phyloP scores from a whole-genome alignment of 2,113 vertebrate species.

The Colaptes auratus region DNA sequence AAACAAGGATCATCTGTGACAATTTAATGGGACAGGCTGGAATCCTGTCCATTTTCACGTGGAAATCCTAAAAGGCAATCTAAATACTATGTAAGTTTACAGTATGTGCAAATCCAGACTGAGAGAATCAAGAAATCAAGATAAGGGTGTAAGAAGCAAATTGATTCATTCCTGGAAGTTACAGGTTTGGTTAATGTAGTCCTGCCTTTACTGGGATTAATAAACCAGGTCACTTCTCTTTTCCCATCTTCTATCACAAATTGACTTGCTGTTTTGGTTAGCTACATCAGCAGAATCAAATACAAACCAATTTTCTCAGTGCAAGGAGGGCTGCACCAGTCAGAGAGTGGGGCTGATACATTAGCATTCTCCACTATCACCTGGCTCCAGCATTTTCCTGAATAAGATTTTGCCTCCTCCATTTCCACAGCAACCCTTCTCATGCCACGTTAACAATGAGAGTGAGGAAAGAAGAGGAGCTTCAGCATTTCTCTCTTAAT shows the following conservation, averaged over 20 bases:
- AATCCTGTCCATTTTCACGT: background rate
- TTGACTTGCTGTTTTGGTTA: conserved; percentile 30
- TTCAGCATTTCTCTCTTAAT: background rate
- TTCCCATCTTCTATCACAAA: conserved; percentile 27
- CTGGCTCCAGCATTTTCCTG: background rate
- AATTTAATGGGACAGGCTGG: background rate
- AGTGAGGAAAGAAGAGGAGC: background rate
- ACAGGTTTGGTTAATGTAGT: background rate
- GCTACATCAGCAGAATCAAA: conserved; percentile 42
- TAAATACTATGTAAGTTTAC: background rate
- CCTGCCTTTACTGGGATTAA: background rate
- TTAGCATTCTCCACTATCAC: background rate
- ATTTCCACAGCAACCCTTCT: background rate
- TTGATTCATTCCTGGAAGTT: background rate
- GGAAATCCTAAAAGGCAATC: background rate
- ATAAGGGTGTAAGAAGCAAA: background rate
- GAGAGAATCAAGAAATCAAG: background rate
- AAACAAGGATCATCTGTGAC: background rate
- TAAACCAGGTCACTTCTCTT: conserved; percentile 11
- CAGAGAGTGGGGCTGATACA: background rate
- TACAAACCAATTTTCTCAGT: conserved; percentile 24
- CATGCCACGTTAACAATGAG: background rate
- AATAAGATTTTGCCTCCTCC: background rate
- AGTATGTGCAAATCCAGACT: background rate
- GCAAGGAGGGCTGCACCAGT: background rate